Base-by-base conservation (phyloP, 2,888 invertebrate genomes). In the Azorinus chamasolen region DNA sequence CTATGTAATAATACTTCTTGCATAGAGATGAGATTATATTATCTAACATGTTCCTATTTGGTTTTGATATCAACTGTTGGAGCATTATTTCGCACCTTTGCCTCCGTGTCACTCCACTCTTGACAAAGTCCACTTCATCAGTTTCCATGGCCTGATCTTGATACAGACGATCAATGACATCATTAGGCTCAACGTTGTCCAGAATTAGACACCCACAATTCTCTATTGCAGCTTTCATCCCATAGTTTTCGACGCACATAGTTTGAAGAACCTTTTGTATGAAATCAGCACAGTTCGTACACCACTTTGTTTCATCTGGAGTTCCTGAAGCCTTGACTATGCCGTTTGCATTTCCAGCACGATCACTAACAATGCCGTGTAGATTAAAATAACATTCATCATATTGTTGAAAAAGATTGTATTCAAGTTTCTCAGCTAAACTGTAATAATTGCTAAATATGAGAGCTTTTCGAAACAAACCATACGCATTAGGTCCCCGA, bases 141-240 rank as follows among this genome's bases (percentile, higher is more conserved):
- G 54, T 65, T 27, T 14, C 51, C 1, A 85, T 37, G 22, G 83
- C 22, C 10, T 64, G 51, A 24, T 82, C 75, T 48, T 85, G 83
- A 50, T 57, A 79, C 37, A 75, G 71, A n/a, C 71, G 68, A 46
- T 81, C 81, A 10, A 81, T 58, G 2, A 85, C 12, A 50, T 85
- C 83, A 10, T 25, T 53, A 16, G 85, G 83, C 50, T 85, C 85
- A 46, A 85, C 55, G 57, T 81, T 82, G 24, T 82, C 65, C 10
- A 81, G 20, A 1, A 85, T 25, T 1, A 75, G 45, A 66, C 79
- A 85, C 27, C 76, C 32, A 6, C 5, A 4, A 4, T 6, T 10
- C 10, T 32, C 5, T 32, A 32, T 32, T 10, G 10, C 5, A 32
- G 4, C 5, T 32, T 32, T 32, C 32, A 32, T 10, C 10, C 10